Conservation (phyloP, 2,113 vertebrate genomes). For the Silurus asotus region DNA sequence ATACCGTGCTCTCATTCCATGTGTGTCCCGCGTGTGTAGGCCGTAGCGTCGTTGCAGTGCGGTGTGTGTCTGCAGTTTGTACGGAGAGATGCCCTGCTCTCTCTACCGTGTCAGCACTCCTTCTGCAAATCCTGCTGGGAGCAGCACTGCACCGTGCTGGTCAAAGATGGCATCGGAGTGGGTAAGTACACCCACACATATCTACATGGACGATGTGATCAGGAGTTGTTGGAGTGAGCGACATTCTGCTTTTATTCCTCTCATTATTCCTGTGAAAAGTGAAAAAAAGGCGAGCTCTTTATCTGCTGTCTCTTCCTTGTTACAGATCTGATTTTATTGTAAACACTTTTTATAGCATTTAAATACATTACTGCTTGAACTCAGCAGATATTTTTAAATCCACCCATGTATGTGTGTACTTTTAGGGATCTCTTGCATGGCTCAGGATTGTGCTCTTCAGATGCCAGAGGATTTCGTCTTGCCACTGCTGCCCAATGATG, state of each 20-base stretch:
- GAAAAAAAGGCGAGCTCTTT: not conserved
- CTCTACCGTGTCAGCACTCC: conserved; percentile 94
- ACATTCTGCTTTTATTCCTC: not conserved
- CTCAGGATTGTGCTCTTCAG: conserved; percentile 93
- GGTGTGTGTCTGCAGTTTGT: conserved; percentile 98
- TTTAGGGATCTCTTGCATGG: conserved; percentile 96
- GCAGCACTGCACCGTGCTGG: conserved; percentile 95
- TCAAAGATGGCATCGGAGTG: conserved; percentile 95
- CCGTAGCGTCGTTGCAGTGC: conserved; percentile 87
- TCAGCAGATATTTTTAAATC: not conserved
- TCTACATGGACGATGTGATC: not conserved
- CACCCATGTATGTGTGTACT: conserved; percentile 43
- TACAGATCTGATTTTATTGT: not conserved
- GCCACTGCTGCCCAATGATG: conserved; percentile 91
- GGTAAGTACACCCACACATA: conserved; percentile 75
- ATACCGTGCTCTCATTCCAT: not conserved
- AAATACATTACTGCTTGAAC: not conserved
- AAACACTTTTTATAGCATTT: not conserved
- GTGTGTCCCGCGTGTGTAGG: conserved; percentile 52
- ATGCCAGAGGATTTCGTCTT: conserved; percentile 97
- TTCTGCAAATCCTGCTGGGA: conserved; percentile 99
- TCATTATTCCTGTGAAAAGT: not conserved
- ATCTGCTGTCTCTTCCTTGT: not conserved
- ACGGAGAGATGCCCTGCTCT: conserved; percentile 89
- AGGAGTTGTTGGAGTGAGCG: not conserved